Evolutionary conservation across 2,113 vertebrate species (phyloP), one percentile per base, ranked within the genome.

Genomic region (Thomomys bottae): DNA sequence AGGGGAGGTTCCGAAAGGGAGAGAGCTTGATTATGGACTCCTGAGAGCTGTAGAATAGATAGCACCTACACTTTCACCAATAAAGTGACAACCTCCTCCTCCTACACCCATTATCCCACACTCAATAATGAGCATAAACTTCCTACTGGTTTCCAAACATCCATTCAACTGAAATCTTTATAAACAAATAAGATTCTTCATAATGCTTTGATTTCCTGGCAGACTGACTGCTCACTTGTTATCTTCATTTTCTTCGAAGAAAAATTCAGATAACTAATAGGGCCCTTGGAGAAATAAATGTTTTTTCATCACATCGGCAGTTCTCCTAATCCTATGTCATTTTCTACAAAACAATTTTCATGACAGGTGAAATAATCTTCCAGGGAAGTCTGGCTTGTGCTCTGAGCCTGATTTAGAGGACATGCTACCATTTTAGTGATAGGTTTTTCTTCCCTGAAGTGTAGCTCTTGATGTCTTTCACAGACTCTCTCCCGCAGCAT

Each of bases 231-330:
- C 21, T 18, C 5, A 38, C 30, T 63, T 6, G 0, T 20, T 63
- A 11, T 3, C 15, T 66, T 73, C 24, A 17, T 42, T 77, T 10
- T 85, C 32, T 70, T 61, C 73, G 32, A 34, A 67, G 45, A 36
- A 75, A 73, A 40, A 66, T 49, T 15, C 15, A 54, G 18, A 9
- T 67, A 78, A 79, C 36, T 36, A 1, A 38, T 78, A 64, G 2
- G 20, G 14, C 26, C 23, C 23, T 88, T 91, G 26, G 9, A 34
- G 18, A 91, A 94, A 90, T 45, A 42, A 68, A 17, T 91, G 49
- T 54, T 54, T 85, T 63, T 21, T 18, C 6, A 63, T 36, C 63
- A 76, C 67, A 11, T 30, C 61, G 5, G 8, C 38, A 91, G 36
- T 36, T 8, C 42, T 59, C 8, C 71, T 2, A 68, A 42, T 6